Base-by-base conservation (phyloP, 2,113 vertebrate species). In the Lamprotornis superbus region DNA sequence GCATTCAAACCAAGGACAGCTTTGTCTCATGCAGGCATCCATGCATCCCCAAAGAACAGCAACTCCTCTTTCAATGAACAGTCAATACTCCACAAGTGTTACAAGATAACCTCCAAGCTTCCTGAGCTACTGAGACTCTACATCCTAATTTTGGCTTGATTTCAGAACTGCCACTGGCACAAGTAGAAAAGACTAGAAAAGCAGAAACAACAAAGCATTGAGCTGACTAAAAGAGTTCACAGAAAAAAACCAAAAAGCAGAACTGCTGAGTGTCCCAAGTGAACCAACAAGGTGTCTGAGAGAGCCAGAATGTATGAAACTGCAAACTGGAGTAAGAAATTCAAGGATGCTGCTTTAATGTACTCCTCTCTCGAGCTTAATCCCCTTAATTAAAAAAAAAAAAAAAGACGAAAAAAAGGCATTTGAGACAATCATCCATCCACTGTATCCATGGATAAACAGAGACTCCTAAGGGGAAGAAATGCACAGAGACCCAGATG, bases 1-100 rank as follows among this genome's bases (percentile, higher is more conserved):
- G 50, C 67, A 89, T 35, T 63, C 47, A 65, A 89, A 82, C 10
- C 2, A 4, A 65, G 44, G 50, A 39, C 50, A 65, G 52, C 24
- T 30, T 56, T 77, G 44, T 14, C 40, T 59, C 55, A 65, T 14
- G 27, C 8, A 47, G 59, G 16, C 17, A 65, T 27, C 47, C 28
- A 25, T 1, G 4, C 12, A 16, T 18, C 13, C 46, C 42, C 3
- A 2, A 56, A 56, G 40, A 78, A 37, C 15, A 78, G 50, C 40
- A 85, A 20, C 20, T 61, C 15, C 15, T 44, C n/a, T 63, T 60
- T 52, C 59, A 80, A 47, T 35, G 20, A 80, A 33, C 30, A 69
- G 50, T 37, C 64, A 47, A 44, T 64, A 65, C 0, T 0, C 46
- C n/a, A 52, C 30, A 59, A 53, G 22, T 7, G 20, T 55, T 50